Percentiles rank a stretch among this genome's conserved stretches.
Conservation (phyloP, 2,888 invertebrate genomes). For the Tribolium freemani region DNA sequence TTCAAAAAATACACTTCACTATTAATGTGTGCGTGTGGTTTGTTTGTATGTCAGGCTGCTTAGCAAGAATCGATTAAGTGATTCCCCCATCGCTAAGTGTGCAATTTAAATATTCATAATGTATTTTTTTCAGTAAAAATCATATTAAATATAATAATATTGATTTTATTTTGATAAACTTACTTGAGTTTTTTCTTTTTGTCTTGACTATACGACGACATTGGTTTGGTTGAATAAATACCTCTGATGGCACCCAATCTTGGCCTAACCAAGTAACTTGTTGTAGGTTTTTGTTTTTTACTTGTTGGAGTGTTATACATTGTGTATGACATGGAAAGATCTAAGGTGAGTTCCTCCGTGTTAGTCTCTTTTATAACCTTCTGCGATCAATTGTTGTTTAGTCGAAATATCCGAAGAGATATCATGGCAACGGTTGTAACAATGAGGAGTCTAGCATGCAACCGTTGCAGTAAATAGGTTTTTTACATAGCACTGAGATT, state of each 20-base stretch:
- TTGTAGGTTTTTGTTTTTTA: constrained; percentile 52
- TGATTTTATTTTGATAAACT: too few relatives aligned
- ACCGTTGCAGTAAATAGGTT: background rate
- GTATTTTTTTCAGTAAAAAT: background rate
- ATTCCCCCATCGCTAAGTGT: background rate
- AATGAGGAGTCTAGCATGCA: constrained; percentile 1
- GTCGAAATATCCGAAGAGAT: constrained; percentile 34
- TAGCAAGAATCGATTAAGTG: constrained; percentile 3
- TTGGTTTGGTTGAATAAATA: constrained; percentile 57
- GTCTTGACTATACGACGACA: constrained; percentile 58
- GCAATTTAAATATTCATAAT: constrained; percentile 5
- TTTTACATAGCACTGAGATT: background rate
- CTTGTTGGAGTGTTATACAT: constrained; percentile 53
- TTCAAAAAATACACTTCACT: background rate
- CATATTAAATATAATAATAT: too few relatives aligned
- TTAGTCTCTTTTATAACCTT: constrained; percentile 48
- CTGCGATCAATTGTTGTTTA: constrained; percentile 49
- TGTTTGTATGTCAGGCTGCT: constrained; percentile 37
- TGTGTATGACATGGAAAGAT: constrained; percentile 36
- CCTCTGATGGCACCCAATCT: constrained; percentile 61
- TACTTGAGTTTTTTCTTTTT: constrained; percentile 65
- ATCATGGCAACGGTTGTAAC: constrained; percentile 33
- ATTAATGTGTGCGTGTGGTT: constrained; percentile 7
- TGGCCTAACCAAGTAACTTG: constrained; percentile 63
- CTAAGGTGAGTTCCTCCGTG: constrained; percentile 22